Conservation (phyloP, 2,113 vertebrate species). For the Mormoops blainvillei region DNA sequence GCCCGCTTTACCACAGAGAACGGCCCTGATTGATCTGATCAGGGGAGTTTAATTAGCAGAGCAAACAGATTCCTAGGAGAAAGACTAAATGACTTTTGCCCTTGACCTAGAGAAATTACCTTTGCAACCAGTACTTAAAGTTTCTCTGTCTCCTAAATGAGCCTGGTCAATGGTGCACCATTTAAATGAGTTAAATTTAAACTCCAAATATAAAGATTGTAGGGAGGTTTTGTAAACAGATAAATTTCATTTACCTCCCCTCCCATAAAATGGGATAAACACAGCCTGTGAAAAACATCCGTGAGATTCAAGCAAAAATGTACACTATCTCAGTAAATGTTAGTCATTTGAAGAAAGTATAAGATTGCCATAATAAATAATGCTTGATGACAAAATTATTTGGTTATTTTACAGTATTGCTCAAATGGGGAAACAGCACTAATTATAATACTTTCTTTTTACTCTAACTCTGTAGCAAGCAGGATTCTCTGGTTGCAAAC, state of each 20-base stretch:
- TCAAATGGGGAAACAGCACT: neutral
- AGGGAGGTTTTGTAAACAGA: neutral
- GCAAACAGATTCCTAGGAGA: neutral
- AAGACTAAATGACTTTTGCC: neutral
- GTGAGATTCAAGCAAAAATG: neutral
- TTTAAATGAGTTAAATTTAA: neutral
- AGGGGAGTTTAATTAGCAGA: neutral
- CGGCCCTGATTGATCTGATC: neutral
- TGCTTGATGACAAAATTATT: neutral
- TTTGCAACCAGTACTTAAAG: neutral
- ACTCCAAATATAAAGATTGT: neutral
- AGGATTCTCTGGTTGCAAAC: neutral
- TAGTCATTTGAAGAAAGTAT: neutral
- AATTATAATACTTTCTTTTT: neutral
- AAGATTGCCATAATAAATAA: neutral
- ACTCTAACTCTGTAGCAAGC: neutral
- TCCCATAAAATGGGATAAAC: neutral
- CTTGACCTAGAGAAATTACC: constrained; percentile 10
- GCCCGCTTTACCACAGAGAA: neutral
- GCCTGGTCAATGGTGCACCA: neutral
- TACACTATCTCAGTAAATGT: neutral
- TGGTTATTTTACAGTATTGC: neutral
- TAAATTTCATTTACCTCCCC: neutral
- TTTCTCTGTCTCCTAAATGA: neutral
- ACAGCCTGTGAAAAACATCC: neutral